Evolutionary conservation across 2,113 vertebrate genomes (phyloP).

Genomic region (Benitochromis conjunctus): DNA sequence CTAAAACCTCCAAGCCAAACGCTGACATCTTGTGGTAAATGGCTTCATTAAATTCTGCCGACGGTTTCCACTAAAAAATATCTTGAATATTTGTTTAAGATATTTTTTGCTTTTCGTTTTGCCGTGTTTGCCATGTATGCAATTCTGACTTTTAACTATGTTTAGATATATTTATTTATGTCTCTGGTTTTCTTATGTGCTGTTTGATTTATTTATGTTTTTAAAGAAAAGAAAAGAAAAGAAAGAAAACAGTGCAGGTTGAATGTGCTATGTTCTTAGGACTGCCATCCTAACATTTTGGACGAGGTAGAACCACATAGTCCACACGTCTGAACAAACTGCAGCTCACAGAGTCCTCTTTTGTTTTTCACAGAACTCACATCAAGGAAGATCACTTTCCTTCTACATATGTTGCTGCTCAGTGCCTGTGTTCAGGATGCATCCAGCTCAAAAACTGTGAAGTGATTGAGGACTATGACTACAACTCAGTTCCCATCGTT

Average conservation of each 20-base stretch:
- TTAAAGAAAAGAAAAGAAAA: not conserved
- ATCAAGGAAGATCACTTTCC: constrained; percentile 70
- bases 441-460: constrained; percentile 40
- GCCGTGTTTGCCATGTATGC: not conserved
- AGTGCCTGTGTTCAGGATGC: constrained; percentile 84
- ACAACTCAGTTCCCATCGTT: constrained; percentile 72
- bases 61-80: not conserved
- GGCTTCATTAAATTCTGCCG: not conserved
- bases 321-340: not conserved
- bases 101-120: not conserved
- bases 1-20: not conserved
- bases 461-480: constrained; percentile 38
- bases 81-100: not conserved
- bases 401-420: constrained; percentile 66
- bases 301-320: not conserved
- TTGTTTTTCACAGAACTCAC: constrained; percentile 55
- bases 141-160: not conserved
- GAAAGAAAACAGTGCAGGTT: not conserved
- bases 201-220: no score
- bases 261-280: not conserved
- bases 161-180: not conserved
- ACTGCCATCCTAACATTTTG: not conserved
- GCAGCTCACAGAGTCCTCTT: not conserved
- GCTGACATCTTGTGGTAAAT: not conserved
- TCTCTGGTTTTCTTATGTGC: not conserved